Base-by-base conservation (phyloP, 2,797 vertebrate genomes). In the Selene dorsalis region DNA sequence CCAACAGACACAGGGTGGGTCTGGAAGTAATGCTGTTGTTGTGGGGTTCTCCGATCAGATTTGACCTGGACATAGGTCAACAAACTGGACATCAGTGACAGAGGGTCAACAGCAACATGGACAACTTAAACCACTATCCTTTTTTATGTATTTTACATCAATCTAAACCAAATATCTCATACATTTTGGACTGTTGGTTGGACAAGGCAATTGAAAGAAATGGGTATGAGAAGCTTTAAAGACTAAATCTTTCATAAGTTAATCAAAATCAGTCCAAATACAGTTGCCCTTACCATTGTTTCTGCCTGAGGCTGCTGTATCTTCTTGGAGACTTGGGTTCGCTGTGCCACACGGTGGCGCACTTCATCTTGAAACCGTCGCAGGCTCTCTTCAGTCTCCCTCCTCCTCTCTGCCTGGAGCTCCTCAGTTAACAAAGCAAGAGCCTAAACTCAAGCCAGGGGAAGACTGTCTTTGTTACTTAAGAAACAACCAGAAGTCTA, bases 291-390 rank as follows among this genome's bases (percentile, higher is more conserved):
- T 74, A 90, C 89, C 87, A 2, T 0, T 4, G 39, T 20, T 45
- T 69, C 86, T 17, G 87, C 90, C 83, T 93, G 94, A 43, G 94
- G 89, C 84, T 96, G 94, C 7, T 87, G 94, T 58, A 88, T 89
- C 45, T 90, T 94, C 53, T 93, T 95, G 39, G 77, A 87, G 79
- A 92, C 60, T 48, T 87, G 90, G 60, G 93, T 78, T 62, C 92
- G 95, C 41, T 95, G 93, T 38, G 95, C 96, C 91, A 99, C 95
- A n/a, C 98, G 93, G 30, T 79, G 90, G 84, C 93, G 96, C 50
- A 99, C 97, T 82, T 94, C 92, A 2, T 91, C 93, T 84, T 97
- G 97, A 92, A 98, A 99, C 0, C 69, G 91, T 3, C 84, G 93
- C 63, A 99, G 93, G 48, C 82, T 93, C 75, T 95, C 94, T 41